Conservation (phyloP, 2,113 vertebrate genomes). For the Microcebus ravelobensis region DNA sequence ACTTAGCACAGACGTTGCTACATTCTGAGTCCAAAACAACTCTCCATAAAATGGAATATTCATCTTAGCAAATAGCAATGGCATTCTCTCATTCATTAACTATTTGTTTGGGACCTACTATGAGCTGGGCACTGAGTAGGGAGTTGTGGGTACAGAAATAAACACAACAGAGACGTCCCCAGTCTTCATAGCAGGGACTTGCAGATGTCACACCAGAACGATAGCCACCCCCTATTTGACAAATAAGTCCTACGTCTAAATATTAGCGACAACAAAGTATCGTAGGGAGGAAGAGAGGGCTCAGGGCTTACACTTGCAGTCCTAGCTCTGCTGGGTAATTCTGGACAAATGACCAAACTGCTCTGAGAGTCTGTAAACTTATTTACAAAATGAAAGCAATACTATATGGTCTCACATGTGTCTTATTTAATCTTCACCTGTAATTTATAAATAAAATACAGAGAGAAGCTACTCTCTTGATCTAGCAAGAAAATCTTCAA, state of each 20-base stretch:
- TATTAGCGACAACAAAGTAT: not conserved
- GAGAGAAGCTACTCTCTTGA: not conserved
- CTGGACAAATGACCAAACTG: not conserved
- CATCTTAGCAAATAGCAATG: not conserved
- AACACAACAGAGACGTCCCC: not conserved
- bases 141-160: not conserved
- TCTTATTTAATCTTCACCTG: not conserved
- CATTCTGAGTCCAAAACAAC: not conserved
- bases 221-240: not conserved
- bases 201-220: not conserved
- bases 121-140: not conserved
- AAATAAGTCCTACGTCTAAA: not conserved
- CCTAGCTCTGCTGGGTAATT: no score
- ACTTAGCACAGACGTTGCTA: not conserved
- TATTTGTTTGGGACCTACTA: not conserved
- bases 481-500: not conserved
- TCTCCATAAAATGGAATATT: not conserved
- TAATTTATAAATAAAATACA: not conserved
- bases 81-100: not conserved
- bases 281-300: no score
- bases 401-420: not conserved
- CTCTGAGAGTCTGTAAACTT: not conserved
- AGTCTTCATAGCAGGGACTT: not conserved
- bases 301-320: not conserved
- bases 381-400: not conserved